Conservation (phyloP, 2,888 invertebrate species). For the Aphodius granarius region DNA sequence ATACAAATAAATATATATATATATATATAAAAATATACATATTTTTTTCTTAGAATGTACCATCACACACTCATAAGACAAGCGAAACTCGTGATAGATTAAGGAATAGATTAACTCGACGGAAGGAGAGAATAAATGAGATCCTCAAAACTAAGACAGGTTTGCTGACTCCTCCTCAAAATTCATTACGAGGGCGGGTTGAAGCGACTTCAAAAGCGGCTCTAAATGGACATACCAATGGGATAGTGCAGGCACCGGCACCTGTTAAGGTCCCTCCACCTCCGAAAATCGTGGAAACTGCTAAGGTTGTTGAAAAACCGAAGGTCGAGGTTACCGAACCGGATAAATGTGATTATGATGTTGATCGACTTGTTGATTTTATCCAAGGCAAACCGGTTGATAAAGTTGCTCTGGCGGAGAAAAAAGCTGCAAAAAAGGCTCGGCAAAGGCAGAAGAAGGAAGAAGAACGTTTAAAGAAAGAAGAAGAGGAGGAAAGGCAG, state of each 20-base stretch:
- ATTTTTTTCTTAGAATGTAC: constrained; percentile 29
- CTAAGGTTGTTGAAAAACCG: constrained; percentile 1
- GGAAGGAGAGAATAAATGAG: constrained; percentile 34
- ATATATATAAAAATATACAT: neutral
- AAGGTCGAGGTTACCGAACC: neutral
- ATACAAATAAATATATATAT: neutral
- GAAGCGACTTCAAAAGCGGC: neutral
- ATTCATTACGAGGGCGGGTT: neutral
- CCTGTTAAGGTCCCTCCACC: constrained; percentile 29
- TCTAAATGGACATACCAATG: neutral
- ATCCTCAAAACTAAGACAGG: constrained; percentile 15
- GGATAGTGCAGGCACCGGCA: constrained; percentile 20
- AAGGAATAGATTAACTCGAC: constrained; percentile 47
- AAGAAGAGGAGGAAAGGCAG: constrained; percentile 51
- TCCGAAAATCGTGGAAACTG: constrained; percentile 17
- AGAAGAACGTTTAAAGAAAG: constrained; percentile 42
- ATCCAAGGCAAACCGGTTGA: constrained; percentile 49
- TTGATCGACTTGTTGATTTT: constrained; percentile 50
- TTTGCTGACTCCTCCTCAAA: neutral
- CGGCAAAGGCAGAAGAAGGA: constrained; percentile 75
- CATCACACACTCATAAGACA: constrained; percentile 42
- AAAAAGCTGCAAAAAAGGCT: constrained; percentile 83
- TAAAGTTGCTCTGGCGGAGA: constrained; percentile 52
- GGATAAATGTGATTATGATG: constrained; percentile 37
- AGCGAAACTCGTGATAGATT: constrained; percentile 49